Evolutionary conservation across 2,113 vertebrate species (phyloP).

Genomic region (Cariama cristata): DNA sequence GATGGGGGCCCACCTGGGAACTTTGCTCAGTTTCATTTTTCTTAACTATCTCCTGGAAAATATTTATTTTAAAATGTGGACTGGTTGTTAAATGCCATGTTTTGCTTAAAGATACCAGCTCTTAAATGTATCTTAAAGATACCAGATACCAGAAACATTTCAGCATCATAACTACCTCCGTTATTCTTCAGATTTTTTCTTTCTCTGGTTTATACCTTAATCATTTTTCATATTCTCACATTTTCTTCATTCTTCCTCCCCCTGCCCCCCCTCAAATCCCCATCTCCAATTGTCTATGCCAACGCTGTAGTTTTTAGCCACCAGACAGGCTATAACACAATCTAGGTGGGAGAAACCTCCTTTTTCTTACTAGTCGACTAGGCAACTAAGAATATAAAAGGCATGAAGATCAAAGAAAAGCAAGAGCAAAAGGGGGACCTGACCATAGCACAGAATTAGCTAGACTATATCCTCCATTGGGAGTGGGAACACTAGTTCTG

Average conservation of each 20-base stretch:
- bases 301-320: not conserved
- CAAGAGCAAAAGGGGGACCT: not conserved
- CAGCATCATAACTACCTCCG: not conserved
- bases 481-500: not conserved
- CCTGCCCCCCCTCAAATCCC: not conserved
- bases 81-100: not conserved
- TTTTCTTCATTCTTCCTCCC: not conserved
- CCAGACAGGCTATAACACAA: not conserved
- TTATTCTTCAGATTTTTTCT: not conserved
- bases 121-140: not conserved
- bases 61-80: not conserved
- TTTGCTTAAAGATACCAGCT: not conserved
- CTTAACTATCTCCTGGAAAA: not conserved
- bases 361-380: not conserved
- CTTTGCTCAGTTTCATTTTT: not conserved
- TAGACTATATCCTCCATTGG: not conserved
- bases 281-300: not conserved
- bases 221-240: not conserved
- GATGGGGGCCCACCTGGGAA: accelerated
- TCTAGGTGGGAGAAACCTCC: not conserved
- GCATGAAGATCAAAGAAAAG: not conserved
- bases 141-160: not conserved
- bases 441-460: not conserved
- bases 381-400: not conserved
- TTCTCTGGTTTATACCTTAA: not conserved